These are phyloP conservation scores for Sebastes nivosus DNA, from an alignment of 2,797 vertebrate genomes.

Conservation along the genomic window DNA sequence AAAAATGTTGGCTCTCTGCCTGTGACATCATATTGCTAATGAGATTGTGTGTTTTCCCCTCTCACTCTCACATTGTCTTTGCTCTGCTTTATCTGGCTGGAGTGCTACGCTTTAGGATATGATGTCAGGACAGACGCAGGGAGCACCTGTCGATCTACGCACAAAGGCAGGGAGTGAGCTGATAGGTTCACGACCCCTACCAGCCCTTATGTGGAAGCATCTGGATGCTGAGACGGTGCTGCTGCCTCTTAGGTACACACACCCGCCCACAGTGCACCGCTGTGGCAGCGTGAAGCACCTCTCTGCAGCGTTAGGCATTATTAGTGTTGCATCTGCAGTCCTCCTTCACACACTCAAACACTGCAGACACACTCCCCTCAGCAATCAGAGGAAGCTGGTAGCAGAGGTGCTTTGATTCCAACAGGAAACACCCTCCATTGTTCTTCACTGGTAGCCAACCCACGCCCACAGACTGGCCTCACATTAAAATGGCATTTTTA, in stretches of 20 bases:
- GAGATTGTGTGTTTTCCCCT: conserved; percentile 53
- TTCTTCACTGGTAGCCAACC: conserved; percentile 57
- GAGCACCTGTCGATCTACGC: conserved; percentile 80
- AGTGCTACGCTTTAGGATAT: conserved; percentile 47
- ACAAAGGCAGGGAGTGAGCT: conserved; percentile 40
- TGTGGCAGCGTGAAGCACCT: neutral
- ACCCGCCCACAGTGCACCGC: neutral
- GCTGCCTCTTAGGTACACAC: conserved; percentile 7
- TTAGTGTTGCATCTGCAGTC: neutral
- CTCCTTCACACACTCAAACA: conserved; percentile 4
- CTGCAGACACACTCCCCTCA: conserved; percentile 13
- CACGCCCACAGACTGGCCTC: conserved; percentile 53
- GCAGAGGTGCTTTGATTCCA: conserved; percentile 64
- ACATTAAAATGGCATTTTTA: conserved; percentile 45
- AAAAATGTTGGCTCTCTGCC: neutral
- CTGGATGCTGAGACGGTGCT: neutral
- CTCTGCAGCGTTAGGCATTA: neutral
- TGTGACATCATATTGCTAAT: conserved; percentile 3
- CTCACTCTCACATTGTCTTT: conserved; percentile 54
- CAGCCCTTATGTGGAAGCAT: conserved; percentile 37
- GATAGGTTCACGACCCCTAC: conserved; percentile 62
- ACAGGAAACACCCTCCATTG: conserved; percentile 82
- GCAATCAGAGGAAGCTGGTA: conserved; percentile 71
- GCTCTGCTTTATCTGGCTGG: conserved; percentile 73
- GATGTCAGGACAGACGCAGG: conserved; percentile 73